A percentile compares a stretch with the other conserved stretches of the same genome.
These are phyloP conservation scores for Metaphire vulgaris DNA, from an alignment of 1,140 invertebrate genomes.

Conservation along the genomic window DNA sequence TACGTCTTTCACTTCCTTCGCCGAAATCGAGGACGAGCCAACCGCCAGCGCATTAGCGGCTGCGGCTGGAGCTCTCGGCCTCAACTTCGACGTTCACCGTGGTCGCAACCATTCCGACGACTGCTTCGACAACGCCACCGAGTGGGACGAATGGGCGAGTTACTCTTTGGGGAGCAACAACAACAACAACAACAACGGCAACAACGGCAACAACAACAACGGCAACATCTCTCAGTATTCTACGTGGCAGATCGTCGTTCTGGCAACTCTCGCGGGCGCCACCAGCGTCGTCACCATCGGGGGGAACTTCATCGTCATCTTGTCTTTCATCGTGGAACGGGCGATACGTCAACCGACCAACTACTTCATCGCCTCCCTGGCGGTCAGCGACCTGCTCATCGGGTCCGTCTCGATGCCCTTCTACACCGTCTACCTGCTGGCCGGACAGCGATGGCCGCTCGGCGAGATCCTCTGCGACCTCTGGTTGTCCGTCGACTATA, in stretches of 20 bases:
- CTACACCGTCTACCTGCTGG: slow-evolving; percentile 87
- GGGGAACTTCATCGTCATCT: slow-evolving; percentile 93
- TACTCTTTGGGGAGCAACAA: not conserved
- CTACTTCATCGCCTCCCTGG: slow-evolving; percentile 97
- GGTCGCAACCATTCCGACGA: no score
- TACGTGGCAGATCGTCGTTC: slow-evolving; percentile 25
- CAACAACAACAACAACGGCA: not conserved
- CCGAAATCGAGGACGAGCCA: no score
- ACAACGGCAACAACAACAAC: slow-evolving; percentile 13
- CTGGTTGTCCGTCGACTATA: slow-evolving; percentile 98
- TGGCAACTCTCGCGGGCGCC: slow-evolving; percentile 1
- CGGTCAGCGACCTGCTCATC: slow-evolving; percentile 95
- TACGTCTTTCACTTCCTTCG: no score
- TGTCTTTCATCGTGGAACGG: slow-evolving; percentile 93
- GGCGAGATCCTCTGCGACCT: slow-evolving; percentile 93
- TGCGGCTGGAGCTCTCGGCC: no score
- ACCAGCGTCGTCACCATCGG: slow-evolving; percentile 22
- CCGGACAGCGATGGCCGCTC: slow-evolving; percentile 89
- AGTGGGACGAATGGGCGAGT: not conserved
- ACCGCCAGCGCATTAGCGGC: no score
- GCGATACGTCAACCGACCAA: slow-evolving; percentile 97
- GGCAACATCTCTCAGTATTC: not conserved
- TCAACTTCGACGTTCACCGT: no score
- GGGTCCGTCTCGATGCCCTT: slow-evolving; percentile 82
- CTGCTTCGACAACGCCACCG: not conserved